phyloP scores from a whole-genome alignment of 2,888 invertebrate genomes.

The Geophilus truncorum region DNA sequence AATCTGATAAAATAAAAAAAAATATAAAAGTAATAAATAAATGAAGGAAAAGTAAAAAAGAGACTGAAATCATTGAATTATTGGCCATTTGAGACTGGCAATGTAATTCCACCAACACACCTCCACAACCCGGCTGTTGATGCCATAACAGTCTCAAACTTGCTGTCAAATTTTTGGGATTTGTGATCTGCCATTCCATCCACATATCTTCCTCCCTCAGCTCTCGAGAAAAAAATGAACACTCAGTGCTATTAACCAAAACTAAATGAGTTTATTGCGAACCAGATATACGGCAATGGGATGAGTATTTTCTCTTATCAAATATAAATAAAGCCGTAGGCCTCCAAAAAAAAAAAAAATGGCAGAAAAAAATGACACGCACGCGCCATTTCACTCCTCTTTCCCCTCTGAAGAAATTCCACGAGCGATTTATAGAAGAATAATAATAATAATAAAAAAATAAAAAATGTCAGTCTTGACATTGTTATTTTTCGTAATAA shows the following conservation, averaged over 20 bases:
- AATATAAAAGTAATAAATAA: neutral
- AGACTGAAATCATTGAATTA: slow-evolving; percentile 1
- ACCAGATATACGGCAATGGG: slow-evolving; percentile 2
- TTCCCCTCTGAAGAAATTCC: neutral
- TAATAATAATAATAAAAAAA: neutral
- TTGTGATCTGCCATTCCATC: slow-evolving; percentile 4
- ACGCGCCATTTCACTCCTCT: neutral
- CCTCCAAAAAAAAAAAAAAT: neutral
- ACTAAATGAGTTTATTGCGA: neutral
- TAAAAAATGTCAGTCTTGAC: too few relatives aligned
- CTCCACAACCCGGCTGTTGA: neutral
- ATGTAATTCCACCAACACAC: neutral
- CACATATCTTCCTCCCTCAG: neutral
- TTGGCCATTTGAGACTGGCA: neutral
- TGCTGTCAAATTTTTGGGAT: neutral
- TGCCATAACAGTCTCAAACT: neutral
- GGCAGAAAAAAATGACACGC: slow-evolving; percentile 1
- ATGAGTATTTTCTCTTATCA: slow-evolving; percentile 2
- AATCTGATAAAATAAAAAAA: neutral
- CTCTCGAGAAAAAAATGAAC: neutral
- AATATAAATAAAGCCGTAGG: slow-evolving; percentile 1
- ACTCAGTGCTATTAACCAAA: neutral
- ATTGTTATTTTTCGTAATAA: neutral
- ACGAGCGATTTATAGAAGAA: neutral
- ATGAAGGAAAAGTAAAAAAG: neutral